These are phyloP conservation scores for Aratinga solstitialis DNA, from an alignment of 2,797 vertebrate genomes.

Conservation along the genomic window DNA sequence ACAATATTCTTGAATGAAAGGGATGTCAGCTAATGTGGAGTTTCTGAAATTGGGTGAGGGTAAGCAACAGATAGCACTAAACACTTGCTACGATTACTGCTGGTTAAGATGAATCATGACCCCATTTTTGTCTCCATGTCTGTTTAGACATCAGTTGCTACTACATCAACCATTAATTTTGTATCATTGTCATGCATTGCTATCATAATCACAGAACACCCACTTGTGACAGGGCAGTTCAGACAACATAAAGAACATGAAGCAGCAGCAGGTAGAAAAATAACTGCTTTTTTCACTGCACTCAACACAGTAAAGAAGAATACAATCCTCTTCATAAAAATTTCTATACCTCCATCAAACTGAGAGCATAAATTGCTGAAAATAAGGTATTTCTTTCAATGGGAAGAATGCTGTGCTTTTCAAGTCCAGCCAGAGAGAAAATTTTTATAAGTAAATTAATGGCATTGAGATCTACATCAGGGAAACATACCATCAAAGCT, in stretches of 20 bases:
- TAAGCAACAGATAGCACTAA: not conserved
- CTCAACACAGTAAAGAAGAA: not conserved
- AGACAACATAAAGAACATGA: not conserved
- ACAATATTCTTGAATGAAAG: not conserved
- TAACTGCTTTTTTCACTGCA: not conserved
- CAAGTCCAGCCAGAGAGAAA: not conserved
- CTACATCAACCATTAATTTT: not conserved
- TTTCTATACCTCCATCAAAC: not conserved
- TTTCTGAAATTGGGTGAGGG: not conserved
- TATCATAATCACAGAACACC: conserved; percentile 20
- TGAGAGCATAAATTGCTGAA: not conserved
- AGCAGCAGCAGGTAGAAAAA: not conserved
- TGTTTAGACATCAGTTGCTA: conserved; percentile 7
- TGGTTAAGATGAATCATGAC: not conserved
- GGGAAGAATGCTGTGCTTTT: not conserved
- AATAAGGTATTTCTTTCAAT: not conserved
- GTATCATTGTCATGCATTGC: not conserved
- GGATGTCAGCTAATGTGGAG: not conserved
- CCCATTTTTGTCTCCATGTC: not conserved
- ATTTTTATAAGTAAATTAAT: not conserved
- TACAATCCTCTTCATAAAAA: not conserved
- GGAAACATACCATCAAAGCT: not conserved
- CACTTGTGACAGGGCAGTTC: conserved; percentile 17
- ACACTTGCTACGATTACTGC: not conserved
- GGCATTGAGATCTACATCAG: not conserved